Evolutionary conservation across 2,888 invertebrate genomes (phyloP), one percentile per base, ranked within the genome.

Genomic region (Byasa hedistus): DNA sequence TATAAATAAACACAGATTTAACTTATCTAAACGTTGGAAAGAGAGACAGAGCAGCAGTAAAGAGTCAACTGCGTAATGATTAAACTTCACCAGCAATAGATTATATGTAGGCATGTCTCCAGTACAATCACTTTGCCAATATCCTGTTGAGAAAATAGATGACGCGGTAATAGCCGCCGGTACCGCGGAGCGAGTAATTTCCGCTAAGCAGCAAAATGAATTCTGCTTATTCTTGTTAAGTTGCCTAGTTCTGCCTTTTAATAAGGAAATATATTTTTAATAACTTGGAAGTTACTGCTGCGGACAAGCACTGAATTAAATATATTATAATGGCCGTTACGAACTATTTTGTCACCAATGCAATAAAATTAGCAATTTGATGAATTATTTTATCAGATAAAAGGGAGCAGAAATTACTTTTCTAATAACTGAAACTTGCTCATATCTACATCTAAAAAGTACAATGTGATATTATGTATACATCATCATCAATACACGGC

Each of bases 81-180:
- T 54, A 21, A 54, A 54, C 22, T 54, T 22, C 7, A 21, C 12
- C 8, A 21, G 54, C 4, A 55, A 59, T 44, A 23, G 21, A 51
- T 58, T 59, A 59, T 55, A 59, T 44, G 76, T 85, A 82, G 78
- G 84, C 83, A 84, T 82, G 81, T 82, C 81, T 81, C 78, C 77
- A 82, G 80, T 81, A 84, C 81, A 84, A 81, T 83, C 84, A 78
- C 76, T 79, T 78, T 75, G 77, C 78, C 77, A 78, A 73, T 76
- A 74, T 76, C 75, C 78, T 79, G 81, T 81, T 80, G 81, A 79
- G 82, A 83, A 84, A 79, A 65, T 65, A 48, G 65, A 61, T 65
- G 65, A 60, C 56, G 51, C 51, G 36, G 63, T 66, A 61, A 66
- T 66, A 61, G 65, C 22, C 61, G 61, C 17, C 65, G 61, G 61